Conservation (phyloP, 2,797 vertebrate genomes). For the Sebastes nivosus region DNA sequence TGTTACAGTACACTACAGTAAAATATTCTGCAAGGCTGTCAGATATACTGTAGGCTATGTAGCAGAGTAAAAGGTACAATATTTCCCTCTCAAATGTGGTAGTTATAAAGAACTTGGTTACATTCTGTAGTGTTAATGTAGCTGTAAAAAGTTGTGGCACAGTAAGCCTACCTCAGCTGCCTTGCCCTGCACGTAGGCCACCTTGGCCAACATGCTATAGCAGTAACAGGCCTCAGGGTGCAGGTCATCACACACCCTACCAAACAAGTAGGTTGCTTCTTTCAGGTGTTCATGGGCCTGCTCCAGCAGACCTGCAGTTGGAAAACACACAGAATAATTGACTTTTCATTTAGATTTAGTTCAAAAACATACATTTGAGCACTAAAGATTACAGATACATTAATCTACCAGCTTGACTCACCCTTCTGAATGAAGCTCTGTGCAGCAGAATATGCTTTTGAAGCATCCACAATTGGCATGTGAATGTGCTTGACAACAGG, state of each 20-base stretch:
- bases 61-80: background rate
- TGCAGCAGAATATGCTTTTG: constrained; percentile 68
- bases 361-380: background rate
- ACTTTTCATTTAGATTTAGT: background rate
- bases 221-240: constrained; percentile 83
- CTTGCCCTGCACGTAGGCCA: constrained; percentile 81
- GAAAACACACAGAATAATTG: background rate
- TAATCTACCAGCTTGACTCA: constrained; percentile 28
- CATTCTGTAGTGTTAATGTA: background rate
- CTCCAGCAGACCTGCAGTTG: constrained; percentile 78
- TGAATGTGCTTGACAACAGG: constrained; percentile 84
- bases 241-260: constrained; percentile 83
- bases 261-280: constrained; percentile 82
- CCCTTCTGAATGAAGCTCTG: constrained; percentile 83
- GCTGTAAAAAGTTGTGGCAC: background rate
- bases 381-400: background rate
- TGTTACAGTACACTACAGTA: background rate
- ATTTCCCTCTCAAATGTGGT: background rate
- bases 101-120: background rate
- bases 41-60: background rate
- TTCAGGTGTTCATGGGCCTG: constrained; percentile 83
- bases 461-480: constrained; percentile 77
- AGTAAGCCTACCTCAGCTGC: constrained; percentile 76
- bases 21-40: background rate
- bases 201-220: constrained; percentile 81